Percentiles rank a stretch among this genome's conserved stretches.
Conservation (phyloP, 2,113 vertebrate genomes). For the Philantomba maxwellii region DNA sequence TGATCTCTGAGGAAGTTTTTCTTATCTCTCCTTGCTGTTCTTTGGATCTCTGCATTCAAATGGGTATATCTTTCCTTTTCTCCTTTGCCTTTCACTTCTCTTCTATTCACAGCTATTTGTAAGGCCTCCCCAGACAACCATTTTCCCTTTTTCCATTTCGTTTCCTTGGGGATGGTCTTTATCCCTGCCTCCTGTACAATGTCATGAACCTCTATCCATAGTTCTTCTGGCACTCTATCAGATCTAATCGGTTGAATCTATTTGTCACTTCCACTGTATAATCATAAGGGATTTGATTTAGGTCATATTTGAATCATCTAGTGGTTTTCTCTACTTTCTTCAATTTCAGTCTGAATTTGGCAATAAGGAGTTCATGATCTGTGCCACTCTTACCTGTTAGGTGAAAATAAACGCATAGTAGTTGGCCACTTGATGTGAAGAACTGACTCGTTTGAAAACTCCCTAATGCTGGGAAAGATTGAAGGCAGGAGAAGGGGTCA, state of each 20-base stretch:
- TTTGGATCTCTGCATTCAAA: not conserved
- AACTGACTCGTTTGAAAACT: not conserved
- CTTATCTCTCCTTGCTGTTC: not conserved
- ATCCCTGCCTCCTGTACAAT: not conserved
- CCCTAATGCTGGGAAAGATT: not conserved
- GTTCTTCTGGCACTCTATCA: not conserved
- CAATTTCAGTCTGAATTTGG: not conserved
- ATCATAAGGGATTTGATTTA: not conserved
- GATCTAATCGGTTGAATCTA: not conserved
- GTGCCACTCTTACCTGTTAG: not conserved
- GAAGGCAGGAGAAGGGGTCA: accelerated
- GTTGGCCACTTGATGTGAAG: not conserved
- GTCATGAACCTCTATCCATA: not conserved
- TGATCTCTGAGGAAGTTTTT: not conserved
- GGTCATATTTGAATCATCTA: not conserved
- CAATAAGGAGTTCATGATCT: not conserved
- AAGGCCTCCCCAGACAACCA: not conserved
- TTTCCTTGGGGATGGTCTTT: not conserved
- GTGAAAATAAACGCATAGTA: not conserved
- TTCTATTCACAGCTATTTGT: not conserved
- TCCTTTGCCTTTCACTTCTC: not conserved
- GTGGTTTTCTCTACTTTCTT: not conserved
- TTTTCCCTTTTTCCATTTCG: not conserved
- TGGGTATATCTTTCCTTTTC: not conserved
- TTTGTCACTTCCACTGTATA: not conserved